phyloP scores from a whole-genome alignment of 2,113 vertebrate genomes.

The Oxyruncus cristatus region DNA sequence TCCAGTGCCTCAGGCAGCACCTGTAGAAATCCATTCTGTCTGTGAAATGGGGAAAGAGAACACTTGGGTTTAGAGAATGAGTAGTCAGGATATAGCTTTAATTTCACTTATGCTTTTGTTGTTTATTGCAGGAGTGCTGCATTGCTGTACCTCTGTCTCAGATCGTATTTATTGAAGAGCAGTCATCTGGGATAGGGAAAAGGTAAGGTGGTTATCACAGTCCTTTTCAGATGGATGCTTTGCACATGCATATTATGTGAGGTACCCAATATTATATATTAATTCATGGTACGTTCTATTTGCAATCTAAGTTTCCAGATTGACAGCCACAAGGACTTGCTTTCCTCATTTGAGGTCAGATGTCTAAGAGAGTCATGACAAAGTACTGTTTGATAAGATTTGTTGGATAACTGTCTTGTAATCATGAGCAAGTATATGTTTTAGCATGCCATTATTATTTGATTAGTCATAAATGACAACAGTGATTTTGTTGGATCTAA shows the following conservation, averaged over 20 bases:
- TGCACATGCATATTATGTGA: not conserved
- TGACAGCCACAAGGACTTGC: not conserved
- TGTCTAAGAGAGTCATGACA: not conserved
- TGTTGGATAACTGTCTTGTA: not conserved
- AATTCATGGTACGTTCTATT: not conserved
- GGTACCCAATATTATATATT: not conserved
- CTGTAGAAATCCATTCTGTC: not conserved
- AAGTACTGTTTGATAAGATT: not conserved
- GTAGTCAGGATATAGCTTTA: not conserved
- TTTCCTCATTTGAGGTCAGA: not conserved
- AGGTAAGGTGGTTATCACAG: constrained; percentile 73
- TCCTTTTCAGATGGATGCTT: not conserved
- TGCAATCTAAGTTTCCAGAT: not conserved
- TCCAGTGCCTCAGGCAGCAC: not conserved
- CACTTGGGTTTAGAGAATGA: not conserved
- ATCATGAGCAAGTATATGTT: not conserved
- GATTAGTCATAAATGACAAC: not conserved
- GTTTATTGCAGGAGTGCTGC: constrained; percentile 86
- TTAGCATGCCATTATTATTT: not conserved
- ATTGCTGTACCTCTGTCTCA: constrained; percentile 89
- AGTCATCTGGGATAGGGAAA: constrained; percentile 94
- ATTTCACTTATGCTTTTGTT: not conserved
- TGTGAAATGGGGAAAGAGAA: not conserved
- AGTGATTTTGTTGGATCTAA: not conserved
- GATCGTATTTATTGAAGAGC: constrained; percentile 92